These are phyloP conservation scores for Lycocorax pyrrhopterus DNA, from an alignment of 2,113 vertebrate species.

Conservation along the genomic window DNA sequence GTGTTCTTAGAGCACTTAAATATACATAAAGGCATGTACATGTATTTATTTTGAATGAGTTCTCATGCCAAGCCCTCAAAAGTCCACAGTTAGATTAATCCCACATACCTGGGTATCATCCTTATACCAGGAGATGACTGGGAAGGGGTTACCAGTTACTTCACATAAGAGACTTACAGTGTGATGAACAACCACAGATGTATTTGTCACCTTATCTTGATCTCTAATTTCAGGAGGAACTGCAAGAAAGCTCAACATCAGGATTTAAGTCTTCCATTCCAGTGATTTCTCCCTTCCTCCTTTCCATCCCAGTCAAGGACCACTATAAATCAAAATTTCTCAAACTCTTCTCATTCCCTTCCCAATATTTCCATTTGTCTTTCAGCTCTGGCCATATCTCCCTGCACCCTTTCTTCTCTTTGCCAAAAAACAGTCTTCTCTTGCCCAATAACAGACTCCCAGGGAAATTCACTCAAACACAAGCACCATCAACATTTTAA, in stretches of 20 bases:
- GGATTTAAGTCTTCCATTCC: not conserved
- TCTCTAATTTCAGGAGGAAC: constrained; percentile 89
- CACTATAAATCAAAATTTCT: not conserved
- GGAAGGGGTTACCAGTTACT: constrained; percentile 85
- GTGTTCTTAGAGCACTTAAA: not conserved
- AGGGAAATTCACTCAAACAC: not conserved
- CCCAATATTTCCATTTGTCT: not conserved
- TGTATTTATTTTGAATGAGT: not conserved
- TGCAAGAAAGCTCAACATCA: constrained; percentile 52
- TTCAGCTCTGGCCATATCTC: not conserved
- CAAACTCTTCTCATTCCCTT: not conserved
- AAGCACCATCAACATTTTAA: not conserved
- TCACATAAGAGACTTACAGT: constrained; percentile 85
- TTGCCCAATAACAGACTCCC: not conserved
- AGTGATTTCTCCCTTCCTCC: not conserved
- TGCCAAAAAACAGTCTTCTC: not conserved
- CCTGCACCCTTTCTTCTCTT: not conserved
- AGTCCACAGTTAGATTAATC: not conserved
- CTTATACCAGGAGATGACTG: constrained; percentile 89
- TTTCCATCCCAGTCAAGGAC: not conserved
- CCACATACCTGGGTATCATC: constrained; percentile 80
- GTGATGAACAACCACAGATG: constrained; percentile 83
- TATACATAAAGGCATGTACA: not conserved
- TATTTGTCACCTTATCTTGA: constrained; percentile 75
- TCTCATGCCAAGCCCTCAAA: not conserved